phyloP scores from a whole-genome alignment of 1,140 invertebrate species.

The Ips typographus region DNA sequence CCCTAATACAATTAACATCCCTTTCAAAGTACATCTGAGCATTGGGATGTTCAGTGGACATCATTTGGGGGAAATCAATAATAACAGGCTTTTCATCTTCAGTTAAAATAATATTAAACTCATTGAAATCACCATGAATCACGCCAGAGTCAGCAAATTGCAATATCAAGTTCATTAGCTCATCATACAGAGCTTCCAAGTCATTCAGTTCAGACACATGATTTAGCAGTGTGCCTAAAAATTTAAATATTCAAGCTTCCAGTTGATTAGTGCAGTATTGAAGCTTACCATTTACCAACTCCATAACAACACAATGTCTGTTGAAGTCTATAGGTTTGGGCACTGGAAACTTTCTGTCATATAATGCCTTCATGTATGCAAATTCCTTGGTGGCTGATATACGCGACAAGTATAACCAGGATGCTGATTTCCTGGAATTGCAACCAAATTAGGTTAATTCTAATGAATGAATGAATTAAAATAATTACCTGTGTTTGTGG shows the following conservation, averaged over 20 bases:
- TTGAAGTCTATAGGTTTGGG: slow-evolving; percentile 95
- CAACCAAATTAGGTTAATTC: slow-evolving; percentile 1
- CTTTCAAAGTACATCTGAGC: slow-evolving; percentile 91
- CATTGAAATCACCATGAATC: slow-evolving; percentile 99
- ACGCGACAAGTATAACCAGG: slow-evolving; percentile 97
- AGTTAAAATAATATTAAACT: slow-evolving; percentile 95
- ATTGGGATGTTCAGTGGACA: slow-evolving; percentile 90
- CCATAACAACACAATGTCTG: slow-evolving; percentile 96
- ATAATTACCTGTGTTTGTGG: slow-evolving; percentile 68
- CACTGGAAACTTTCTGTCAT: slow-evolving; percentile 90
- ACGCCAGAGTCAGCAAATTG: slow-evolving; percentile 90
- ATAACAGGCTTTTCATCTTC: slow-evolving; percentile 81
- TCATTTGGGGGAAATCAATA: slow-evolving; percentile 99
- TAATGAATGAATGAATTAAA: not conserved
- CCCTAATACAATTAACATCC: slow-evolving; percentile 90
- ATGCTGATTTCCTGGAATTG: slow-evolving; percentile 70
- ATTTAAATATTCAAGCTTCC: not conserved
- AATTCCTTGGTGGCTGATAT: slow-evolving; percentile 98
- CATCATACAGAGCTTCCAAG: slow-evolving; percentile 83
- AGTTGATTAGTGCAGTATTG: not conserved
- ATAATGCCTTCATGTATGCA: slow-evolving; percentile 95
- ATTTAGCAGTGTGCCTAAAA: slow-evolving; percentile 53
- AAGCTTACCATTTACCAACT: slow-evolving; percentile 73
- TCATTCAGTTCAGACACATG: slow-evolving; percentile 79
- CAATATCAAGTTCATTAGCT: slow-evolving; percentile 94